Conservation (phyloP, 2,888 invertebrate species). For the Xylocampa areola region DNA sequence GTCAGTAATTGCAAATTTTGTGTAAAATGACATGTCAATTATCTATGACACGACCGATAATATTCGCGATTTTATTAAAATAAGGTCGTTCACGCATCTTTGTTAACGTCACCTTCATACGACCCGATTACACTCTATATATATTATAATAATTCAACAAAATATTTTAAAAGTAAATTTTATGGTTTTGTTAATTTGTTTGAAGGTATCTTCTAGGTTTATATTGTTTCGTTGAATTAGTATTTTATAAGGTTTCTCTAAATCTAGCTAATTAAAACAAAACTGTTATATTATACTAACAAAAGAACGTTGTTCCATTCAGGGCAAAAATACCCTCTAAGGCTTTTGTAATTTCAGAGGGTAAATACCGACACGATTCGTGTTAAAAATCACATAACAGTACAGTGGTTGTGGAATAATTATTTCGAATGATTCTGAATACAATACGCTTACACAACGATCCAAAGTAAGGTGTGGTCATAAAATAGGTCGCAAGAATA, state of each 20-base stretch:
- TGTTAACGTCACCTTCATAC: slow-evolving; percentile 9
- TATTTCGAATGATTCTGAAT: too few relatives aligned
- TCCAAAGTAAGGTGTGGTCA: too few relatives aligned
- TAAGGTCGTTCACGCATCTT: slow-evolving; percentile 19
- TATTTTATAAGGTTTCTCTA: not conserved
- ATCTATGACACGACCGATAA: slow-evolving; percentile 2
- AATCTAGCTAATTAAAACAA: not conserved
- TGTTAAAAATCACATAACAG: too few relatives aligned
- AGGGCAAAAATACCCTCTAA: too few relatives aligned
- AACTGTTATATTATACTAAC: slow-evolving; percentile 3
- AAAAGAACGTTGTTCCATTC: too few relatives aligned
- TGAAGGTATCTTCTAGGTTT: too few relatives aligned
- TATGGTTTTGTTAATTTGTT: not conserved
- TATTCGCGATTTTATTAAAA: slow-evolving; percentile 21
- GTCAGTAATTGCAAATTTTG: slow-evolving; percentile 13
- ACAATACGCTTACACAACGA: too few relatives aligned
- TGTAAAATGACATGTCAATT: slow-evolving; percentile 20
- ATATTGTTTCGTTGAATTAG: not conserved
- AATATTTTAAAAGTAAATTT: not conserved
- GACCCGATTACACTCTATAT: not conserved
- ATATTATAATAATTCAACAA: slow-evolving; percentile 5
- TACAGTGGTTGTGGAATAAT: too few relatives aligned
- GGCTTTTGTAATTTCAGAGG: too few relatives aligned
- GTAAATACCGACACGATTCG: too few relatives aligned
- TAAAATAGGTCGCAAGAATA: too few relatives aligned